Conservation (phyloP, 2,797 vertebrate genomes). For the Poecilia wingei region DNA sequence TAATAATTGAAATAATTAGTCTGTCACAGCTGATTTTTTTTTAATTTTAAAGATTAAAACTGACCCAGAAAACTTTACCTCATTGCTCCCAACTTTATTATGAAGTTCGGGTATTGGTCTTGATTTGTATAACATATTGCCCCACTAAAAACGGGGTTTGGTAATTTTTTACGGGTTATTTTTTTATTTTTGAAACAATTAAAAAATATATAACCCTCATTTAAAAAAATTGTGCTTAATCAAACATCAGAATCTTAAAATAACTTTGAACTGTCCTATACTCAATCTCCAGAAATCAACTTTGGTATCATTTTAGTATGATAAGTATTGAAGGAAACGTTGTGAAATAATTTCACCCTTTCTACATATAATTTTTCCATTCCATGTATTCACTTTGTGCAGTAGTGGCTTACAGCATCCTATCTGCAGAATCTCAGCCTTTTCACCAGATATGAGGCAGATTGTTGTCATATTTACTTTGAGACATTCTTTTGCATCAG, state of each 20-base stretch:
- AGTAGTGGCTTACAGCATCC: background rate
- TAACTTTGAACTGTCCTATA: background rate
- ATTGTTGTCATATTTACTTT: conserved; percentile 1
- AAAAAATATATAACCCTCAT: background rate
- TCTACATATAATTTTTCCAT: background rate
- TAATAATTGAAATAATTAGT: background rate
- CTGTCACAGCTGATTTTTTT: background rate
- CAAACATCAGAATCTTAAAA: background rate
- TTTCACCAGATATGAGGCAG: background rate
- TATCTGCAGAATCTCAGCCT: background rate
- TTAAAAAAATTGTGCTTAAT: background rate
- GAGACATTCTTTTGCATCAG: background rate
- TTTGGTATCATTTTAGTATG: background rate
- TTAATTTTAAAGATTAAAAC: background rate
- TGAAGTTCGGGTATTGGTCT: background rate
- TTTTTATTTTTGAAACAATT: background rate
- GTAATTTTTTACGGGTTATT: background rate
- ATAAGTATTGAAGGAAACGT: background rate
- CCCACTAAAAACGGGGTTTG: background rate
- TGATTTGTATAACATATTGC: background rate
- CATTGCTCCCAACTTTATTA: background rate
- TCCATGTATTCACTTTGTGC: background rate
- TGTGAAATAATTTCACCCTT: background rate
- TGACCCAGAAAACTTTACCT: background rate
- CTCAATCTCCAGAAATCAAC: background rate